Base-by-base conservation (phyloP, 30 jellyfish, hydroid and myxozoan species). In the Aurelia aurita region DNA sequence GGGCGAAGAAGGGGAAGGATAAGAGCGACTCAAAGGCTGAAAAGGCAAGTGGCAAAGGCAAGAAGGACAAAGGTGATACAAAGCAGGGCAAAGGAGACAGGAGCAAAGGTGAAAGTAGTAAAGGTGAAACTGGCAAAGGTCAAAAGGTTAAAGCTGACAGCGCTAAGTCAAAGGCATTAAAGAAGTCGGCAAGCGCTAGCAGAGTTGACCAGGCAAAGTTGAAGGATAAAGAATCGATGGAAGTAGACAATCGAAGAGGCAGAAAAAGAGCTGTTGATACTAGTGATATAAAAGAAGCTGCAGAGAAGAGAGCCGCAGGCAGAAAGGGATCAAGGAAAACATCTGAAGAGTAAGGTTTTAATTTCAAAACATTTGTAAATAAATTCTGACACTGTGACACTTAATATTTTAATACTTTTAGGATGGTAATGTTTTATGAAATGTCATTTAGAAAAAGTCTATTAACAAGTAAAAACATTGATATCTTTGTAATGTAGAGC, bases 151-250 rank as follows among this genome's bases (percentile, higher is more conserved):
- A 44, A 28, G 79, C 14, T 18, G 77, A 44, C 25, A 62, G 45
- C 6, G 70, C 32, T 16, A 22, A 63, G 13, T 27, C 21, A 18
- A 75, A 58, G 76, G 57, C 69, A 27, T 3, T 77, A 79, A 60
- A 77, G 12, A 77, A 77, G 19, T 59, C 79, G 2, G 64, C 88
- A 2, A 77, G 88, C 72, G 44, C 77, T 31, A 77, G 88, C 53
- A 58, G 59, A 46, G 58, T 77, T 29, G 88, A 58, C 14, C 79
- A 77, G 15, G 63, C 63, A 23, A 62, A 35, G 54, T 19, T 21
- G 12, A 69, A 58, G 10, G 66, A 27, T 21, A 60, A 58, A 22
- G 28, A 55, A n/a, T 3, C 67, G 6, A 2, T 3, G 25, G 67
- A 55, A 55, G 34, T 79, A 32, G 55, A 58, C 16, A 60, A 45